A percentile compares a stretch with the other conserved stretches of the same genome.
Conservation (phyloP, 2,888 invertebrate genomes). For the Athalia circularis region DNA sequence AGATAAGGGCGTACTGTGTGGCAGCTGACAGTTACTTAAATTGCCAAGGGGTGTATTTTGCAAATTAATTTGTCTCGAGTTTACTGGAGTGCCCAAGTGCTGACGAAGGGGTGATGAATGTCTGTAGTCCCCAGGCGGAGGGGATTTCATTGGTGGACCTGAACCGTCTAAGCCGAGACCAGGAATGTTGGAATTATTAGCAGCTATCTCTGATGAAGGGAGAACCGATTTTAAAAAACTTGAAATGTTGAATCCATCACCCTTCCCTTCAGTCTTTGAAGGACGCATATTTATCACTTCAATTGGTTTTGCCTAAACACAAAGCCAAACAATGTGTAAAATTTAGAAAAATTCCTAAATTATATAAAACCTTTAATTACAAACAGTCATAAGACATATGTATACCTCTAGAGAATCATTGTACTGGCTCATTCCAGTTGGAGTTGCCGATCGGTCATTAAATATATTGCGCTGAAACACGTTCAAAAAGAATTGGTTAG, state of each 20-base stretch:
- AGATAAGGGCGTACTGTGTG: slow-evolving; percentile 68
- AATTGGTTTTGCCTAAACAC: slow-evolving; percentile 75
- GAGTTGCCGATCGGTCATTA: slow-evolving; percentile 65
- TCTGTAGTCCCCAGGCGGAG: slow-evolving; percentile 65
- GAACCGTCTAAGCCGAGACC: slow-evolving; percentile 68
- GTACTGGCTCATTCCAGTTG: slow-evolving; percentile 63
- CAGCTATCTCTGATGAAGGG: slow-evolving; percentile 72
- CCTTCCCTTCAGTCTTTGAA: slow-evolving; percentile 68
- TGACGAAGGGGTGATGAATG: slow-evolving; percentile 76
- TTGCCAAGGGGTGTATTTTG: slow-evolving; percentile 54
- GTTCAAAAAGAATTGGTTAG: slow-evolving; percentile 17
- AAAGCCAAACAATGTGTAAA: slow-evolving; percentile 15
- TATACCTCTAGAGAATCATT: slow-evolving; percentile 69
- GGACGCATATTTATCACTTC: slow-evolving; percentile 78
- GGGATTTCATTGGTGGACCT: slow-evolving; percentile 57
- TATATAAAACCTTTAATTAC: background rate
- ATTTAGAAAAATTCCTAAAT: background rate
- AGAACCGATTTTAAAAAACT: slow-evolving; percentile 78
- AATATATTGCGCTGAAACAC: slow-evolving; percentile 70
- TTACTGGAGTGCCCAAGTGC: slow-evolving; percentile 61
- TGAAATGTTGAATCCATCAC: slow-evolving; percentile 77
- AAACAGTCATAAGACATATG: too few relatives aligned
- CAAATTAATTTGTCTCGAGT: slow-evolving; percentile 59
- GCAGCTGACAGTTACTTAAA: slow-evolving; percentile 61
- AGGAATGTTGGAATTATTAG: slow-evolving; percentile 65